Conservation (phyloP, 2,797 vertebrate species). For the Anguilla megastoma region DNA sequence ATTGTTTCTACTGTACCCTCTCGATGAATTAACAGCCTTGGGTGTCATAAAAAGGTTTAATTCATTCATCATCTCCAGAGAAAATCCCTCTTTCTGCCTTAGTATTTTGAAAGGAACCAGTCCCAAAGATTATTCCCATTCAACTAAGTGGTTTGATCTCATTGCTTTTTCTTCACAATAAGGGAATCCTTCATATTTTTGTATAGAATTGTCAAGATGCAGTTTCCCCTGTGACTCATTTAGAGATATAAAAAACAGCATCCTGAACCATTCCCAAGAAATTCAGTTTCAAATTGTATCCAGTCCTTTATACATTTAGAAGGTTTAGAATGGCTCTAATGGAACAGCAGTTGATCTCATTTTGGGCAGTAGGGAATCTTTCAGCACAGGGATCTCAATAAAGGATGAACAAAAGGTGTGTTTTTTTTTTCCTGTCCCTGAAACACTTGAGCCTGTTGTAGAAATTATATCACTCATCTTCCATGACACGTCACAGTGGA, state of each 20-base stretch:
- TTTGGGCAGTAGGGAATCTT: slow-evolving; percentile 43
- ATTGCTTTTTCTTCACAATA: slow-evolving; percentile 21
- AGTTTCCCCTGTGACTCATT: slow-evolving; percentile 40
- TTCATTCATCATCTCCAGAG: not conserved
- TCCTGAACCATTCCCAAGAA: slow-evolving; percentile 46
- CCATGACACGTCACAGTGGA: slow-evolving; percentile 45
- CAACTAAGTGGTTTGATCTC: slow-evolving; percentile 18
- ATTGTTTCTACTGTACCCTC: not conserved
- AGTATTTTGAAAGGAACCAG: not conserved
- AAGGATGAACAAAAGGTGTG: slow-evolving; percentile 34
- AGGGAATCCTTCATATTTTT: slow-evolving; percentile 43
- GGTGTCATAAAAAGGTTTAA: slow-evolving; percentile 13
- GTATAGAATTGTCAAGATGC: slow-evolving; percentile 46
- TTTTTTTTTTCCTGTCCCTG: slow-evolving; percentile 45
- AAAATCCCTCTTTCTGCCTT: slow-evolving; percentile 19
- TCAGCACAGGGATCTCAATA: slow-evolving; percentile 49
- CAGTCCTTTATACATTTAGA: slow-evolving; percentile 45
- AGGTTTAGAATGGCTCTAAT: slow-evolving; percentile 46
- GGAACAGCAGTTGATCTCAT: slow-evolving; percentile 39
- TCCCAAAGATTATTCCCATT: not conserved
- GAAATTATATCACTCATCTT: slow-evolving; percentile 49
- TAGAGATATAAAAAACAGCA: slow-evolving; percentile 45
- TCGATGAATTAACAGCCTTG: not conserved
- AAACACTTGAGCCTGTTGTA: slow-evolving; percentile 37
- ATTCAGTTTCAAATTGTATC: slow-evolving; percentile 42